Conservation (phyloP, 2,888 invertebrate genomes). For the Sinelater perroti region DNA sequence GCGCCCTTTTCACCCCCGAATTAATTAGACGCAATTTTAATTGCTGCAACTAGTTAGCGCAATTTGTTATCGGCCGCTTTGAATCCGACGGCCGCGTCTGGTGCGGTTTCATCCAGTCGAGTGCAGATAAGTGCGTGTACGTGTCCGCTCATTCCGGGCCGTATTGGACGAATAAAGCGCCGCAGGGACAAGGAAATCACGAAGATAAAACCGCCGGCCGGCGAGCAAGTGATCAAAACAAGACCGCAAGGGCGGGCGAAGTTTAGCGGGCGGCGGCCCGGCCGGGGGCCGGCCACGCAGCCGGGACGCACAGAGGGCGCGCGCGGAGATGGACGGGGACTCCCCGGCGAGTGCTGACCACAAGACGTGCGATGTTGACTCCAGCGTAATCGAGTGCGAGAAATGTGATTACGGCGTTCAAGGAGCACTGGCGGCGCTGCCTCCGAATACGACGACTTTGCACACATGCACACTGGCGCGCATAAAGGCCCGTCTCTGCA, state of each 20-base stretch:
- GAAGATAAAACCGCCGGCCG: slow-evolving; percentile 21
- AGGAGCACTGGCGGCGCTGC: slow-evolving; percentile 36
- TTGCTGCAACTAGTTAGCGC: slow-evolving; percentile 1
- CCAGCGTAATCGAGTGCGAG: slow-evolving; percentile 49
- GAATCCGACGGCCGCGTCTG: slow-evolving; percentile 1
- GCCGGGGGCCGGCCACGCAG: no score
- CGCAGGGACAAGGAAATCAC: slow-evolving; percentile 19
- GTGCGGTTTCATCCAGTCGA: slow-evolving; percentile 17
- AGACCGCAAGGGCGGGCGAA: slow-evolving; percentile 18
- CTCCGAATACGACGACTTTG: slow-evolving; percentile 22
- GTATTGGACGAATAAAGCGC: slow-evolving; percentile 19
- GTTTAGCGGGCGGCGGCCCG: slow-evolving; percentile 2
- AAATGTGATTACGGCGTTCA: slow-evolving; percentile 47
- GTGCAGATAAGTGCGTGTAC: slow-evolving; percentile 22
- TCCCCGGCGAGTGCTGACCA: slow-evolving; percentile 51
- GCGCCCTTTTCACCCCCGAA: slow-evolving; percentile 7
- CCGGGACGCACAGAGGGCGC: no score
- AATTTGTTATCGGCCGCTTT: not conserved
- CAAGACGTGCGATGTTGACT: slow-evolving; percentile 53
- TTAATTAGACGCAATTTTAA: slow-evolving; percentile 18
- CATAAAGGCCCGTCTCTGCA: not conserved
- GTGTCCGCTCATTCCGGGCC: slow-evolving; percentile 15
- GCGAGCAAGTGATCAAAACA: slow-evolving; percentile 21
- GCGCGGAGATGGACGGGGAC: slow-evolving; percentile 40
- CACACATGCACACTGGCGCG: slow-evolving; percentile 5